Percentiles rank a stretch among this genome's conserved stretches.
These are phyloP conservation scores for Platyrinchus mystaceus DNA, from an alignment of 2,797 vertebrate genomes.

Conservation along the genomic window DNA sequence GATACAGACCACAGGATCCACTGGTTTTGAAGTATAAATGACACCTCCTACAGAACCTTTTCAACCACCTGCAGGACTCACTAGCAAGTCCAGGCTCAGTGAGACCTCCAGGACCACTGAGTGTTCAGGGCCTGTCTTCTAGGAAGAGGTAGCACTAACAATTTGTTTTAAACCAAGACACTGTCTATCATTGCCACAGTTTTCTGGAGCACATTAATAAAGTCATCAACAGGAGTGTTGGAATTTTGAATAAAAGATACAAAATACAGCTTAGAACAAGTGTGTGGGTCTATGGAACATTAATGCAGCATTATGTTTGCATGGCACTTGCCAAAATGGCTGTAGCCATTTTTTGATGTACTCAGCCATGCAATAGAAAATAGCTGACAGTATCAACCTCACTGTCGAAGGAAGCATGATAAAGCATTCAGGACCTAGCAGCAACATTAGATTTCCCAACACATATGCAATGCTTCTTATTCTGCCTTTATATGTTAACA, in stretches of 20 bases:
- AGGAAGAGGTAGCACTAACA: not conserved
- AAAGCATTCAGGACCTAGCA: not conserved
- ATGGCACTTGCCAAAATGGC: not conserved
- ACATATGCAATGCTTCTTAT: not conserved
- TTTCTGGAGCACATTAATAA: not conserved
- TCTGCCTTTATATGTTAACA: not conserved
- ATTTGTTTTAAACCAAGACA: not conserved
- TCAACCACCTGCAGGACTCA: not conserved
- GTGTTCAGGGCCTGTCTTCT: not conserved
- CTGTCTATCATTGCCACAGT: not conserved
- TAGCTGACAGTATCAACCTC: not conserved
- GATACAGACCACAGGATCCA: not conserved
- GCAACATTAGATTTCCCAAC: not conserved
- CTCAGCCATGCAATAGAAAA: not conserved
- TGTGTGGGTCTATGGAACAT: not conserved
- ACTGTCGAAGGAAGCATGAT: fast-evolving
- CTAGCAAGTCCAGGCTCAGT: not conserved
- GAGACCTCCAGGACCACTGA: not conserved
- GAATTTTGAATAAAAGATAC: not conserved
- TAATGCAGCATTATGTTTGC: not conserved
- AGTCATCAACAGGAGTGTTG: not conserved
- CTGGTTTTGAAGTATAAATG: not conserved
- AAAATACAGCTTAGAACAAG: not conserved
- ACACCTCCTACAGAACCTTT: not conserved
- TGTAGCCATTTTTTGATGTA: not conserved